A percentile compares a stretch with the other conserved stretches of the same genome.
Conservation (phyloP, 2,797 vertebrate genomes). For the Hippoglossus hippoglossus region DNA sequence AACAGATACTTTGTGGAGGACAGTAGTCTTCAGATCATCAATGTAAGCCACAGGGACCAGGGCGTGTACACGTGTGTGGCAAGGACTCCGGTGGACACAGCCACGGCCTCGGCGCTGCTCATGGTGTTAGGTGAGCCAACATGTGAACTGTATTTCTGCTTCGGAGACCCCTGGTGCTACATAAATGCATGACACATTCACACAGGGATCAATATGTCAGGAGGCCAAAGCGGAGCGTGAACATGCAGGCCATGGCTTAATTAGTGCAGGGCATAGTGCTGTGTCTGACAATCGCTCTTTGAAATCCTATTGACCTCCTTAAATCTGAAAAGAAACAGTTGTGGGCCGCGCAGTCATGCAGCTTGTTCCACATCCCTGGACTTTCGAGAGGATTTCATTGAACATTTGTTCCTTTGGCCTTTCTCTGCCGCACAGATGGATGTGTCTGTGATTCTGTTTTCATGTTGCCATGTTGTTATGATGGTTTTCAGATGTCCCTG, state of each 20-base stretch:
- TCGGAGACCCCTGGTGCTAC: neutral
- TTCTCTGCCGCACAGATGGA: constrained; percentile 37
- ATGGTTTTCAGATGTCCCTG: constrained; percentile 88
- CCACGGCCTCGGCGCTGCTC: constrained; percentile 78
- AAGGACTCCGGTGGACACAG: constrained; percentile 86
- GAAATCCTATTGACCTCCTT: constrained; percentile 30
- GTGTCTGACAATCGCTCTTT: constrained; percentile 4
- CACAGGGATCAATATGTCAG: constrained; percentile 53
- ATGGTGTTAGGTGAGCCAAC: constrained; percentile 89
- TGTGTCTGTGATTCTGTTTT: constrained; percentile 35
- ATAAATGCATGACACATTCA: constrained; percentile 27
- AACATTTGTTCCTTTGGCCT: constrained; percentile 32
- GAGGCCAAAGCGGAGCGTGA: constrained; percentile 31
- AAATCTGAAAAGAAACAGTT: constrained; percentile 17
- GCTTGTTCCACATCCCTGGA: constrained; percentile 49
- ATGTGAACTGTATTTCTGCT: constrained; percentile 6
- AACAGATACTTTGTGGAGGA: constrained; percentile 88
- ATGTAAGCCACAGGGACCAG: constrained; percentile 87
- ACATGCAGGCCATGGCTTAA: constrained; percentile 30
- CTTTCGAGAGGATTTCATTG: constrained; percentile 31
- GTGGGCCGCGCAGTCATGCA: constrained; percentile 11
- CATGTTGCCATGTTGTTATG: constrained; percentile 40
- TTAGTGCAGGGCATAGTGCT: constrained; percentile 7
- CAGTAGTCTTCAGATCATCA: constrained; percentile 88
- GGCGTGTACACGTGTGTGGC: constrained; percentile 90